Evolutionary conservation across 2,888 invertebrate species (phyloP).

Genomic region (Tenthredo mesomela): DNA sequence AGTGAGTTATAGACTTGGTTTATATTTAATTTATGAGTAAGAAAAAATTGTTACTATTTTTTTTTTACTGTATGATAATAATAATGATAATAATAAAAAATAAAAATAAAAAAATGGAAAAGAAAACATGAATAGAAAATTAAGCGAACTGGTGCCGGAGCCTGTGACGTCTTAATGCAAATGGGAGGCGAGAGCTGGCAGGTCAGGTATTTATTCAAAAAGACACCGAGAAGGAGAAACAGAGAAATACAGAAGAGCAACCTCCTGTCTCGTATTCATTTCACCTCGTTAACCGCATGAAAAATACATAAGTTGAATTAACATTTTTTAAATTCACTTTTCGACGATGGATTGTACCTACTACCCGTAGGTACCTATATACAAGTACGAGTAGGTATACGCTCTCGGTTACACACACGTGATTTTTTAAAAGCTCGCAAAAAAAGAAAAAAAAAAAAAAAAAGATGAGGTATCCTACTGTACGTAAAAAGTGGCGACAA

Average conservation of each 20-base stretch:
- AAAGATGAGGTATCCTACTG: not conserved
- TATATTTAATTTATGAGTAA: too few species aligned
- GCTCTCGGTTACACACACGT: not conserved
- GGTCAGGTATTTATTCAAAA: conserved; percentile 37
- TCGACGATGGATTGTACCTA: not conserved
- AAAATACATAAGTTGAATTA: conserved; percentile 49
- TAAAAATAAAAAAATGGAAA: not conserved
- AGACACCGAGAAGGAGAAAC: conserved; percentile 25
- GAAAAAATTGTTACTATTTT: too few species aligned
- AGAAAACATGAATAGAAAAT: not conserved
- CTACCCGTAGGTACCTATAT: not conserved
- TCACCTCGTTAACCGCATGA: conserved; percentile 51
- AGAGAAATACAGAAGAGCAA: conserved; percentile 24
- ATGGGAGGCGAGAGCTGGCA: conserved; percentile 7
- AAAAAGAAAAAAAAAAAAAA: not conserved
- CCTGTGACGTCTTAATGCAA: conserved; percentile 35
- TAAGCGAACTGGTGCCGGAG: not conserved
- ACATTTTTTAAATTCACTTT: conserved; percentile 50
- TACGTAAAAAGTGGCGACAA: not conserved
- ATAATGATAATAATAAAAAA: too few species aligned
- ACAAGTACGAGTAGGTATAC: not conserved
- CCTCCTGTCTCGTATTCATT: conserved; percentile 35
- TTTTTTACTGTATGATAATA: not conserved
- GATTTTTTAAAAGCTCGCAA: not conserved
- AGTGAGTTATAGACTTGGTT: too few species aligned